Evolutionary conservation across 2,888 invertebrate genomes (phyloP).

Genomic region (Acrocyrtus sp.): DNA sequence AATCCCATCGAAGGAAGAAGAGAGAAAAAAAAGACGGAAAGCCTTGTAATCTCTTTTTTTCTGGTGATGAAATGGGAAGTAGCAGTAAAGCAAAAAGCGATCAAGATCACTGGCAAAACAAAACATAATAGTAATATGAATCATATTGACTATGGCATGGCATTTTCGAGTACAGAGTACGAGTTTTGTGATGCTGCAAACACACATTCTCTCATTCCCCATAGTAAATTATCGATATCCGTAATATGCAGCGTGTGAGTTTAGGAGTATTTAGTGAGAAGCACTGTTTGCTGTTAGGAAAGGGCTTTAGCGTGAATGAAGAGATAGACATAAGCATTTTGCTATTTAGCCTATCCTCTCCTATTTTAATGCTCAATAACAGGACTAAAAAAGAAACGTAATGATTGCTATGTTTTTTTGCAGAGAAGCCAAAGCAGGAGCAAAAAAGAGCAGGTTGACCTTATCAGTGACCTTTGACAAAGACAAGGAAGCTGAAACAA

Average conservation of each 20-base stretch:
- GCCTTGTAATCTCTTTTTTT: conserved; percentile 36
- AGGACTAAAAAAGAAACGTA: too few relatives aligned
- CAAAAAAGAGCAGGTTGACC: conserved; percentile 48
- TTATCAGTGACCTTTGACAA: conserved; percentile 53
- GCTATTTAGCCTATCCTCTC: neutral
- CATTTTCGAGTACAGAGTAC: too few relatives aligned
- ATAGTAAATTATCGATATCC: too few relatives aligned
- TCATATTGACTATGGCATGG: conserved; percentile 33
- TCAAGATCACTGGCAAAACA: conserved; percentile 25
- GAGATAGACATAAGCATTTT: too few relatives aligned
- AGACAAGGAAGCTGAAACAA: conserved; percentile 50
- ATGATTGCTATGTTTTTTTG: conserved; percentile 5
- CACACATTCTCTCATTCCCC: too few relatives aligned
- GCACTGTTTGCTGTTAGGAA: too few relatives aligned
- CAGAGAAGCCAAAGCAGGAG: conserved; percentile 1
- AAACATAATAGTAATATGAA: conserved; percentile 14
- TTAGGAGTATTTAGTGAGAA: too few relatives aligned
- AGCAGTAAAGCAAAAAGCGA: conserved; percentile 16
- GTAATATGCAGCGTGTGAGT: too few relatives aligned
- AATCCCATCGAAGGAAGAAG: neutral
- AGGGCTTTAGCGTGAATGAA: too few relatives aligned
- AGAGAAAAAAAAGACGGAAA: conserved; percentile 45
- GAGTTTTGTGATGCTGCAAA: too few relatives aligned
- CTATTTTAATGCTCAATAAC: too few relatives aligned
- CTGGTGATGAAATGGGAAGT: conserved; percentile 35